Evolutionary conservation across 2,113 vertebrate species (phyloP).

Genomic region (Alethe diademata): DNA sequence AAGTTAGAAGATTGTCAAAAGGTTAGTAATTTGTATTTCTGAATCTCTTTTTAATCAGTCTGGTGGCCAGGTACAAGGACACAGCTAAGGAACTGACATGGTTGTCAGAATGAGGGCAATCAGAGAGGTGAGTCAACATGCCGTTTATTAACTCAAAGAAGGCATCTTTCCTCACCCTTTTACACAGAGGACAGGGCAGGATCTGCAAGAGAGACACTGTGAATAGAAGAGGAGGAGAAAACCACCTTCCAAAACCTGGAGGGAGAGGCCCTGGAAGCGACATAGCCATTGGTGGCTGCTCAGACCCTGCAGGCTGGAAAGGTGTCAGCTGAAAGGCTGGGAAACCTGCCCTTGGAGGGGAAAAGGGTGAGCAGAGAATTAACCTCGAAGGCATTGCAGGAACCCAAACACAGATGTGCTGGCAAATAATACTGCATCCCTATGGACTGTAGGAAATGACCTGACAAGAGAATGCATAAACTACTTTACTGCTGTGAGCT

Average conservation of each 20-base stretch:
- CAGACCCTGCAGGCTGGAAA: background rate
- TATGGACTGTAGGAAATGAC: background rate
- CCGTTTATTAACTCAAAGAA: background rate
- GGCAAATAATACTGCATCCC: background rate
- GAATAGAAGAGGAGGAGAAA: background rate
- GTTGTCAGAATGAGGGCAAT: background rate
- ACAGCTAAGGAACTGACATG: background rate
- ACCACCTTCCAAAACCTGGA: background rate
- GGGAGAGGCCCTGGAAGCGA: background rate
- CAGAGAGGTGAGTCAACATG: background rate
- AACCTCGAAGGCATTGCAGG: background rate
- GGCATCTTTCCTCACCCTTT: background rate
- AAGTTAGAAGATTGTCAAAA: background rate
- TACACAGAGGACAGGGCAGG: background rate
- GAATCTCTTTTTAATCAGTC: background rate
- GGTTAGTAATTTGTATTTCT: background rate
- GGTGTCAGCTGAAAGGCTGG: background rate
- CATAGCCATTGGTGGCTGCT: background rate
- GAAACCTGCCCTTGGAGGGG: background rate
- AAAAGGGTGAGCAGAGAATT: background rate
- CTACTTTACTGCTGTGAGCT: background rate
- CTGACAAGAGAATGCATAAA: background rate
- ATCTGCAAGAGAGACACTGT: background rate
- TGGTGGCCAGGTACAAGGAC: background rate
- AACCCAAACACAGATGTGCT: slow-evolving; percentile 35